Evolutionary conservation across 1,140 invertebrate genomes (phyloP), one percentile per base, ranked within the genome.

Genomic region (Aradophagus sp.): DNA sequence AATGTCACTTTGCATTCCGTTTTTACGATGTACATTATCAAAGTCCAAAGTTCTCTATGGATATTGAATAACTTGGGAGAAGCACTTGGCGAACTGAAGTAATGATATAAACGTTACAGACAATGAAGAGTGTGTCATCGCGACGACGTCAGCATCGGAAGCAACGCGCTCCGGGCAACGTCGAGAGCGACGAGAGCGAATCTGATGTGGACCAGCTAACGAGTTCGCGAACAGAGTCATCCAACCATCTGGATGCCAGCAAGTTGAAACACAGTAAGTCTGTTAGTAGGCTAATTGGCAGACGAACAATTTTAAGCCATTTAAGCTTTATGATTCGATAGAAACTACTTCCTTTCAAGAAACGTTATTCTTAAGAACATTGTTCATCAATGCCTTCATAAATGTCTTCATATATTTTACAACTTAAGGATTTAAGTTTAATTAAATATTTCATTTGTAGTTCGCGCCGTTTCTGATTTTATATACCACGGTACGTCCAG

Each of bases 401-500:
- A n/a, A n/a, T n/a, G n/a, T n/a, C n/a, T n/a, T n/a, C n/a, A n/a
- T n/a, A n/a, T 29, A 5, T 29, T 29, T 38, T 56, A 35, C 6
- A 23, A 26, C 11, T 44, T 34, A 35, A 35, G 8, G 45, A 7
- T 45, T 16, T 31, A 11, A 14, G n/a, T 12, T 26, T 16, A 27
- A 42, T 27, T 14, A 20, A 11, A 42, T 69, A 55, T 61, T n/a
- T n/a, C n/a, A 77, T 35, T 77, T 68, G 66, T 36, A 86, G 84
- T 86, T 84, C 82, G 83, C 59, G 83, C 83, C 55, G 84, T 87
- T 86, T 83, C 86, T 89, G 91, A 90, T 85, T 91, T 91, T 80
- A 89, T 92, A 77, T 92, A 92, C 80, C 91, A 92, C 81, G 90
- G 90, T 79, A 89, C 90, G 80, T 92, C 91, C 73, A 92, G 90